Evolutionary conservation across 2,888 invertebrate species (phyloP).

Genomic region (Cryptocephalus moraei): DNA sequence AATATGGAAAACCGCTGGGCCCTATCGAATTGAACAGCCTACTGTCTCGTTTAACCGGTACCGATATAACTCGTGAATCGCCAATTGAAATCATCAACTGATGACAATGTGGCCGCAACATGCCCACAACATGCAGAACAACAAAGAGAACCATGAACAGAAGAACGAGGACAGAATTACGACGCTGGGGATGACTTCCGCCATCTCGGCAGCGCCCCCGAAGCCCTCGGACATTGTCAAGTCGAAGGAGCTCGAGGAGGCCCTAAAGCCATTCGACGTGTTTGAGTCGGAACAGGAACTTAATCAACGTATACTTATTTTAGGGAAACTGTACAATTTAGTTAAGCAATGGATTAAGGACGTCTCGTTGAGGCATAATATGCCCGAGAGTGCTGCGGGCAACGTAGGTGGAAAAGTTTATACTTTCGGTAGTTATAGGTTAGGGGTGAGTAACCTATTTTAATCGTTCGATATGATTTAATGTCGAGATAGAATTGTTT

Average conservation of each 20-base stretch:
- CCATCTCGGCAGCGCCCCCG: slow-evolving; percentile 80
- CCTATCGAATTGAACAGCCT: too few relatives aligned
- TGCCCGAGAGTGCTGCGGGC: slow-evolving; percentile 84
- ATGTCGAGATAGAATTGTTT: background rate
- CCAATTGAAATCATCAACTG: background rate
- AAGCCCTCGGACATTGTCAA: slow-evolving; percentile 67
- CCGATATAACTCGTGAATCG: too few relatives aligned
- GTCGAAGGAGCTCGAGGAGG: slow-evolving; percentile 67
- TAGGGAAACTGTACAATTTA: slow-evolving; percentile 77
- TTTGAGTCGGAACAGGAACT: slow-evolving; percentile 87
- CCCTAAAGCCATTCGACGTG: slow-evolving; percentile 73
- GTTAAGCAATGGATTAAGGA: slow-evolving; percentile 93
- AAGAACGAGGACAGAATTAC: slow-evolving; percentile 49
- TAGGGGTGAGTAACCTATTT: slow-evolving; percentile 54
- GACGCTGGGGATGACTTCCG: slow-evolving; percentile 86
- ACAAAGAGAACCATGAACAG: slow-evolving; percentile 24
- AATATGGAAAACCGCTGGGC: too few relatives aligned
- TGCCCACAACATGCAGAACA: slow-evolving; percentile 17
- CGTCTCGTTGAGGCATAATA: slow-evolving; percentile 78
- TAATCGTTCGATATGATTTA: too few relatives aligned
- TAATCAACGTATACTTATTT: slow-evolving; percentile 77
- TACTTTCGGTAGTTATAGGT: slow-evolving; percentile 96
- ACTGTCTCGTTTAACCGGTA: too few relatives aligned
- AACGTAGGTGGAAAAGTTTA: slow-evolving; percentile 96
- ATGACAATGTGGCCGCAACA: slow-evolving; percentile 15